These are phyloP conservation scores for Venturia canescens DNA, from an alignment of 1,140 invertebrate species.

Conservation along the genomic window DNA sequence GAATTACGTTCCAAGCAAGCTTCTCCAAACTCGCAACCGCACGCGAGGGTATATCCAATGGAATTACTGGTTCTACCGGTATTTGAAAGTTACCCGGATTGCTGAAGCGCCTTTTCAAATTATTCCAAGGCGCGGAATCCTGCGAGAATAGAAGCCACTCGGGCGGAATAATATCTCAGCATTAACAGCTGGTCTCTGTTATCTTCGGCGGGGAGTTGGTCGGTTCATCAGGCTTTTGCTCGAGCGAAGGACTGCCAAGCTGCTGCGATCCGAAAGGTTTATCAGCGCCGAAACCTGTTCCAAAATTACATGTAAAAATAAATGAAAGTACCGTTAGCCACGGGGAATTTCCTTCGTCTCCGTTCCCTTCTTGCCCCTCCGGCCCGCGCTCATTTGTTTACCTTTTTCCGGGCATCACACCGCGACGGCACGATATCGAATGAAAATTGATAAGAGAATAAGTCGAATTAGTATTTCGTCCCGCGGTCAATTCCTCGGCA, in stretches of 20 bases:
- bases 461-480: neutral
- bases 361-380: neutral
- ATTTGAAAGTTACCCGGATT: slow-evolving; percentile 17
- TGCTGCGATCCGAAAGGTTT: neutral
- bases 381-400: neutral
- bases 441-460: neutral
- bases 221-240: neutral
- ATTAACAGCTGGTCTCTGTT: neutral
- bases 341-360: neutral
- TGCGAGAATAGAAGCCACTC: neutral
- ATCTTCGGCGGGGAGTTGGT: neutral
- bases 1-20: neutral
- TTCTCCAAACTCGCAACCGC: slow-evolving; percentile 12
- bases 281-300: no score
- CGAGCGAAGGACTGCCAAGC: neutral
- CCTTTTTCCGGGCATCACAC: neutral
- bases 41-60: slow-evolving; percentile 18
- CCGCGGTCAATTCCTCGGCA: neutral
- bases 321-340: neutral
- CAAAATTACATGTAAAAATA: no score
- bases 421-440: neutral
- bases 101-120: slow-evolving; percentile 1
- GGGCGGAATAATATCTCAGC: neutral
- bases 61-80: slow-evolving; percentile 36
- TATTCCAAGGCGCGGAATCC: neutral